Evolutionary conservation across 2,888 invertebrate genomes (phyloP).

Genomic region (Cotesia congregata): DNA sequence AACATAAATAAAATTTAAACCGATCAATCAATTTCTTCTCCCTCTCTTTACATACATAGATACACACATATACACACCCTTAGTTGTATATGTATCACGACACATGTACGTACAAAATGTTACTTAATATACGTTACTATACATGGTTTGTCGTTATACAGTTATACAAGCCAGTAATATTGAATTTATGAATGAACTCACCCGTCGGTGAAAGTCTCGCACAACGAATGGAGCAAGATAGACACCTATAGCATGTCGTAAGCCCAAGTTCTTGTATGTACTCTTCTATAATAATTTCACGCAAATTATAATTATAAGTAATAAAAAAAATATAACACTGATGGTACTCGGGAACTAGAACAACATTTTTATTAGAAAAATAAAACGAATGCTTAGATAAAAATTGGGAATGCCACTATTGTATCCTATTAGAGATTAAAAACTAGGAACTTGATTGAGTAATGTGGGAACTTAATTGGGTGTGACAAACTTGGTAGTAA

Average conservation of each 20-base stretch:
- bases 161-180: constrained; percentile 49
- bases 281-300: constrained; percentile 54
- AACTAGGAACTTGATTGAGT: not conserved
- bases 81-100: not conserved
- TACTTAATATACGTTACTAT: constrained; percentile 18
- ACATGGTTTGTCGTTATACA: constrained; percentile 28
- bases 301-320: constrained; percentile 50
- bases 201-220: constrained; percentile 61
- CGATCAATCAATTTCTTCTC: too few species aligned
- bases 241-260: constrained; percentile 52
- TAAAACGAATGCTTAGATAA: too few species aligned
- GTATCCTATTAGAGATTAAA: not conserved
- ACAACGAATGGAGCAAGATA: constrained; percentile 39
- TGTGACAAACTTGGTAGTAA: not conserved
- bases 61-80: too few species aligned
- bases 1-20: too few species aligned
- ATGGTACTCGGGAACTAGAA: constrained; percentile 49
- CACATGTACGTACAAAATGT: constrained; percentile 20
- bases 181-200: constrained; percentile 65
- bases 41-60: too few species aligned
- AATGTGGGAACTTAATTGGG: not conserved
- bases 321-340: constrained; percentile 37
- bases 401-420: too few species aligned
- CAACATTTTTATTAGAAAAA: constrained; percentile 15
- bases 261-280: constrained; percentile 47